These are phyloP conservation scores for Bombus superbus DNA, from an alignment of 1,140 invertebrate species.

Conservation along the genomic window DNA sequence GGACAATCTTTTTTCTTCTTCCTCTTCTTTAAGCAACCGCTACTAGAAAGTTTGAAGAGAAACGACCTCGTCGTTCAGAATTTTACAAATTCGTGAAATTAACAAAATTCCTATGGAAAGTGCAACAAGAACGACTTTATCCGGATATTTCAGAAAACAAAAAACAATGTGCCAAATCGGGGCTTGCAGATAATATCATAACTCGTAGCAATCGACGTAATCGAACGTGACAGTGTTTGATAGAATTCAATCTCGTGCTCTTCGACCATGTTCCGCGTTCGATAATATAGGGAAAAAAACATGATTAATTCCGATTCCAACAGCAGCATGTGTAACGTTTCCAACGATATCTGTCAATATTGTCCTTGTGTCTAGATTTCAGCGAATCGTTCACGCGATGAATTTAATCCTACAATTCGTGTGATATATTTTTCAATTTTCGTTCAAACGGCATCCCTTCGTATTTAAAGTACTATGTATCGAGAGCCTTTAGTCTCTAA, in stretches of 20 bases:
- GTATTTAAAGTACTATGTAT: neutral
- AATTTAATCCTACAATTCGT: conserved; percentile 13
- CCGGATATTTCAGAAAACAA: neutral
- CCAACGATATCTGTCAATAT: conserved; percentile 15
- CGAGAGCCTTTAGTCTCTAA: neutral
- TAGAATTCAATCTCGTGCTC: conserved; percentile 24
- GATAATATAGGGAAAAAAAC: conserved; percentile 5
- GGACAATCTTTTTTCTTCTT: no score
- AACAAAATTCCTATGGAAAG: no score
- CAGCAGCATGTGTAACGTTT: neutral
- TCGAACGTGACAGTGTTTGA: conserved; percentile 8
- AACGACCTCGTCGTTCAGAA: no score
- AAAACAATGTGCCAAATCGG: no score
- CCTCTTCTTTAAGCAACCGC: no score
- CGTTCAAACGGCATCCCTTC: neutral
- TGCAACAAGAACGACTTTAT: neutral
- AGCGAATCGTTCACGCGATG: neutral
- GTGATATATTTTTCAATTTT: conserved; percentile 15
- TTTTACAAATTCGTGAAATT: neutral
- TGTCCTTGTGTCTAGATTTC: conserved; percentile 15
- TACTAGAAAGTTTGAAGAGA: no score
- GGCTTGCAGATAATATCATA: neutral
- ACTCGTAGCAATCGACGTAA: conserved; percentile 17
- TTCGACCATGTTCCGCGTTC: neutral
- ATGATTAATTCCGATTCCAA: conserved; percentile 6